Base-by-base conservation (phyloP, 2,797 vertebrate genomes). In the Leuciscus waleckii region DNA sequence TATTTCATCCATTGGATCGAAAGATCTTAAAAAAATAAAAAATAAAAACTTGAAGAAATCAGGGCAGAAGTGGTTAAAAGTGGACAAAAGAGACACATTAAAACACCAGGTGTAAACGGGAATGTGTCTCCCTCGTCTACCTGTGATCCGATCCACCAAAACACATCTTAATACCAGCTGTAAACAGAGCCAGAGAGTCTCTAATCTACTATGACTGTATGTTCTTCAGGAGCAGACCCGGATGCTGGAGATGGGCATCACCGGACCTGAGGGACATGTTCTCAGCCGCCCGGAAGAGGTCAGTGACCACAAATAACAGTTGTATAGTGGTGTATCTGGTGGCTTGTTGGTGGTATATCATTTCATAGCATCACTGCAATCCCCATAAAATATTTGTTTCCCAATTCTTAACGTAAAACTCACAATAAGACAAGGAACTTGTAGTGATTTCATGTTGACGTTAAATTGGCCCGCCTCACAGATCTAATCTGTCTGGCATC, bases 191-290 rank as follows among this genome's bases (percentile, higher is more conserved):
- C 61, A 37, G 14, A 17, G 6, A 2, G 10, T 56, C 19, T 16
- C 49, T 7, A 56, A 76, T 58, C 13, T 41, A 21, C 19, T 21
- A 11, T 1, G 35, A 9, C 29, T 29, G 26, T 69, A 32, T 61
- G 32, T 78, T 81, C 0, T 89, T 91, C 93, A 99, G 98, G 98
- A 99, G 83, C 98, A 99, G 93, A 89, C 93, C 61, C 97, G 97
- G 88, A 98, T 99, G 97, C 92, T 99, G 94, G 97, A 98, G 92
- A 98, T 99, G 95, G 98, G 98, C n/a, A 99, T 99, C 90, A 99
- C 97, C 1, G 98, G 98, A 90, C 98, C 98, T 0, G 98, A 99
- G 91, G 98, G 98, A 41, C 98, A 99, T 0, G 98, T 99, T 67
- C 95, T 99, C 90, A 99, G 98, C 93, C 96, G 98, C 89, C 98